Conservation (phyloP, 2,113 vertebrate genomes). For the Semicossyphus pulcher region DNA sequence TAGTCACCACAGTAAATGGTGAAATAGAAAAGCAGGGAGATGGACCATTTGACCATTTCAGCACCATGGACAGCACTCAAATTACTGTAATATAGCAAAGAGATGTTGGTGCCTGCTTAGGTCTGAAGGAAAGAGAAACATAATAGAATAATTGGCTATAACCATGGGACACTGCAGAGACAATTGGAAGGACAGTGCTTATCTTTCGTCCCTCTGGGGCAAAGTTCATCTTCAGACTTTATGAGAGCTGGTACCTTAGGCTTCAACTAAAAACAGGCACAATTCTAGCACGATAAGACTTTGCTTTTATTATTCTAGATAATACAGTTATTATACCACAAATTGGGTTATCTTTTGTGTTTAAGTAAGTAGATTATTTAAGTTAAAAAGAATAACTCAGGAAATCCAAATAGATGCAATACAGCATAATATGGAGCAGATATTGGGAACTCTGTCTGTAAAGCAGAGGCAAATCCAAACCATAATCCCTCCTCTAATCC, state of each 20-base stretch:
- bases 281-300: background rate
- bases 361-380: too few relatives aligned
- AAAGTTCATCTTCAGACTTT: constrained; percentile 25
- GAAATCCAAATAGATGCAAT: background rate
- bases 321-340: background rate
- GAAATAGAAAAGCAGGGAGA: background rate
- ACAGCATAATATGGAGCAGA: constrained; percentile 40
- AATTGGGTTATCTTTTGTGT: background rate
- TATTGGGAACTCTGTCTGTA: constrained; percentile 55
- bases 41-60: constrained; percentile 39
- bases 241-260: constrained; percentile 9
- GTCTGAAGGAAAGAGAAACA: background rate
- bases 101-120: background rate
- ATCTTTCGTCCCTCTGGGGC: constrained; percentile 6
- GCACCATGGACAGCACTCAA: constrained; percentile 65
- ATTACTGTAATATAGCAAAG: background rate
- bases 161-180: background rate
- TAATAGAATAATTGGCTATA: background rate
- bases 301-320: background rate
- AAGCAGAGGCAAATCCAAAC: constrained; percentile 76
- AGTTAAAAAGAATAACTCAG: background rate
- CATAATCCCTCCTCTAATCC: constrained; percentile 82
- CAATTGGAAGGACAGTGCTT: constrained; percentile 18
- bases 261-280: constrained; percentile 34
- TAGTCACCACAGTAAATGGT: background rate